Conservation (phyloP, 2,797 vertebrate genomes). For the Megaceryle alcyon region DNA sequence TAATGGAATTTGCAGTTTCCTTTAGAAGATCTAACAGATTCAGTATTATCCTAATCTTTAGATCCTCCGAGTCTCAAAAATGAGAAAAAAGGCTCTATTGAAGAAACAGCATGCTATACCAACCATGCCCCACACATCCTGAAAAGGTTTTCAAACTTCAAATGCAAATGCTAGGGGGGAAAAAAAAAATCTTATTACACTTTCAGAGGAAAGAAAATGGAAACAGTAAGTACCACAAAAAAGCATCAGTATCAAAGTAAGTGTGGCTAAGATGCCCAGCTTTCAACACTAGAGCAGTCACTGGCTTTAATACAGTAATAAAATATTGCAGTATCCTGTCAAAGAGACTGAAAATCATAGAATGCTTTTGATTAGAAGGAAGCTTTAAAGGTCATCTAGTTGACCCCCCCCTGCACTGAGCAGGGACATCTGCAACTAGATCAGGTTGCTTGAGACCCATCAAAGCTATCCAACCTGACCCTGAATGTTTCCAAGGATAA, state of each 20-base stretch:
- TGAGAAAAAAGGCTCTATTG: background rate
- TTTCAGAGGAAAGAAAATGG: background rate
- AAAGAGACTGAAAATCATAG: background rate
- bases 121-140: background rate
- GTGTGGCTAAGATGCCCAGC: background rate
- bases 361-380: background rate
- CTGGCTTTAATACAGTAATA: background rate
- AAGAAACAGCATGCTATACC: background rate
- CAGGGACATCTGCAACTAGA: background rate
- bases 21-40: background rate
- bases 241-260: background rate
- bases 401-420: background rate
- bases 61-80: background rate
- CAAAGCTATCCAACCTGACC: background rate
- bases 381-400: background rate
- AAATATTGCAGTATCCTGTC: background rate
- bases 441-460: background rate
- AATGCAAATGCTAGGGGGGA: background rate
- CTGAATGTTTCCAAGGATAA: background rate
- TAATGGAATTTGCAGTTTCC: background rate
- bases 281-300: background rate
- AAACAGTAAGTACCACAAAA: background rate
- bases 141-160: background rate
- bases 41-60: background rate
- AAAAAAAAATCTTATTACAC: background rate